Base-by-base conservation (phyloP, 2,113 vertebrate genomes). In the Donacobius atricapilla region DNA sequence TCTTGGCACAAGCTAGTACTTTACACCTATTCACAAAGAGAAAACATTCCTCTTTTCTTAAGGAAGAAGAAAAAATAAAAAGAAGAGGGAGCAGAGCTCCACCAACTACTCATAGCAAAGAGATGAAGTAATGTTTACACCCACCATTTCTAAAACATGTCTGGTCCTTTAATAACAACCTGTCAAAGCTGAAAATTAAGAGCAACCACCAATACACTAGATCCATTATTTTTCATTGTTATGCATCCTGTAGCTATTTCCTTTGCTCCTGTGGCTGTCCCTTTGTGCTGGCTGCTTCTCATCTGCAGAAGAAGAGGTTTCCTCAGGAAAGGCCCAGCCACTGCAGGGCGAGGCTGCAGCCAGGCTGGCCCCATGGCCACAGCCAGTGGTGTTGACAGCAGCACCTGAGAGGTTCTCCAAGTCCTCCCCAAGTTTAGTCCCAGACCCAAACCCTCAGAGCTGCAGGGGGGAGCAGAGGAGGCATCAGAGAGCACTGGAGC, bases 111-210 rank as follows among this genome's bases (percentile, higher is more conserved):
- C 95, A 95, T 92, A 96, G 96, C 92, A 95, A 90, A 94, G 61
- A 88, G 45, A 92, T 95, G 95, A 97, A 96, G 94, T 94, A 96
- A 97, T 96, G 77, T 96, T 97, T 97, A 94, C 83, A 79, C 35
- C 83, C 83, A 77, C 50, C n/a, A 80, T 89, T 92, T 93, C 80
- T 92, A 92, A 96, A 96, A 86, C 61, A 87, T 66, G 86, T 95
- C 96, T 96, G 83, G 80, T 90, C 90, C 89, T 91, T 94, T 94
- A 94, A 87, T 83, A 94, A 82, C 8, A 3, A 92, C 69, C 72
- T 53, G 37, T 81, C 86, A 93, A 92, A 93, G 57, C 86, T 69
- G 60, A 94, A 92, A 94, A 92, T 78, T 42, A 89, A 86, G 80
- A 82, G 40, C 61, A 82, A 44, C 51, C 56, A 84, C 48, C 51